These are phyloP conservation scores for Drymodes brunneopygia DNA, from an alignment of 2,113 vertebrate species.

Conservation along the genomic window DNA sequence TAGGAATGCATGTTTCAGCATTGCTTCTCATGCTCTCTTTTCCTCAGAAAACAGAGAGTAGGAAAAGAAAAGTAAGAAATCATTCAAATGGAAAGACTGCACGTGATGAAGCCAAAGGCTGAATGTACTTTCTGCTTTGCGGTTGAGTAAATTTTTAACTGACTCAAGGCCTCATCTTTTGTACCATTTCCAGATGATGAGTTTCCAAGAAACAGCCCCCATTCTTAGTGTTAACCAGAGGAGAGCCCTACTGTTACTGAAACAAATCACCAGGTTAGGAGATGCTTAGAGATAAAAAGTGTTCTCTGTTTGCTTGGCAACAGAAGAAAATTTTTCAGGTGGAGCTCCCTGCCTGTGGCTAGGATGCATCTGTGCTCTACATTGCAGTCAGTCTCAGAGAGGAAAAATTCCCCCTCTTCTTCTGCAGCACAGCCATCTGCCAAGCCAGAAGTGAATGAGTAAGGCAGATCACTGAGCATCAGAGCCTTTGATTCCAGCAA, in stretches of 20 bases:
- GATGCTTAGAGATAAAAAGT: not conserved
- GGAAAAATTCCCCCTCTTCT: not conserved
- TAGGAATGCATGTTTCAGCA: not conserved
- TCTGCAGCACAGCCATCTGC: not conserved
- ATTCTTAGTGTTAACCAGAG: not conserved
- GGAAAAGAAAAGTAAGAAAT: not conserved
- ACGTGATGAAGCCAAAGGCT: not conserved
- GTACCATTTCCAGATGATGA: not conserved
- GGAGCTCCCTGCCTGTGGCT: not conserved
- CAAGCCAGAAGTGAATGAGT: not conserved
- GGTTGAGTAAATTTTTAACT: not conserved
- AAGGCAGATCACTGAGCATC: not conserved
- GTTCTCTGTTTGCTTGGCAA: not conserved
- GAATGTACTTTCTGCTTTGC: not conserved
- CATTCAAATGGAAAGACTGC: not conserved
- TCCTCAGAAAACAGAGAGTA: not conserved
- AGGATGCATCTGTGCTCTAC: not conserved
- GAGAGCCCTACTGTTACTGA: not conserved
- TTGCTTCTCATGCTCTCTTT: not conserved
- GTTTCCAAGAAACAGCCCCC: not conserved
- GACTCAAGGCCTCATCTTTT: not conserved
- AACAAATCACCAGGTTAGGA: not conserved
- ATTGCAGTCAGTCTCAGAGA: rapidly evolving
- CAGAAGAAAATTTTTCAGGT: not conserved
- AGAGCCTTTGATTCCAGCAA: not conserved